Base-by-base conservation (phyloP, 1,140 invertebrate genomes). In the Callitettix versicolor region DNA sequence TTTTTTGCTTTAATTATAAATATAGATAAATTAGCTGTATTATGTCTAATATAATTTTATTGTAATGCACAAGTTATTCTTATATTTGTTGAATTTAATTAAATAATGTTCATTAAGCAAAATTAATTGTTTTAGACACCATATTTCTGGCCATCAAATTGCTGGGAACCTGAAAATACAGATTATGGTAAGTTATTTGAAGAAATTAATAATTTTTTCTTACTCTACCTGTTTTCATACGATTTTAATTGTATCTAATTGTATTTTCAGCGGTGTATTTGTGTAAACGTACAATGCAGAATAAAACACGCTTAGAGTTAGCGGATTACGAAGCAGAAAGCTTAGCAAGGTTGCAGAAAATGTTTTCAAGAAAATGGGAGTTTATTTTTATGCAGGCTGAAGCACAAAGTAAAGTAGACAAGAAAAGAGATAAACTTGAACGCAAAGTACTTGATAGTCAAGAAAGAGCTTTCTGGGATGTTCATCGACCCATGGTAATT, bases 261-360 rank as follows among this genome's bases (percentile, higher is more conserved):
- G 50, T 51, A 33, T 33, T 70, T 77, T 24, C 73, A 95, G 93
- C 96, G 65, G 96, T 99, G 2, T 99, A 99, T 75, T 79, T 99
- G 51, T 99, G 96, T 76, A 99, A 99, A 74, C 78, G 96, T 54
- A 99, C 96, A 21, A 99, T 99, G 96, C 95, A 99, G 74, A 99
- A 99, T 70, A 99, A 99, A 71, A 93, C 95, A 3, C 77, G 95
- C 44, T 72, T 99, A 47, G 96, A 98, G 70, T 73, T 99, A 62
- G 95, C 95, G 0, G 94, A 98, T 72, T 99, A 98, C 68, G 96
- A 99, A 68, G 94, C 95, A 1, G 96, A 99, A 69, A 98, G 97
- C 68, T 73, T 99, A 49, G 95, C 96, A 1, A 77, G 94, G 54
- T 73, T 99, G 33, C 96, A 99, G 73, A 99, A 99, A 77, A 97